These are phyloP conservation scores for Pterophyllum scalare DNA, from an alignment of 2,113 vertebrate genomes.

Conservation along the genomic window DNA sequence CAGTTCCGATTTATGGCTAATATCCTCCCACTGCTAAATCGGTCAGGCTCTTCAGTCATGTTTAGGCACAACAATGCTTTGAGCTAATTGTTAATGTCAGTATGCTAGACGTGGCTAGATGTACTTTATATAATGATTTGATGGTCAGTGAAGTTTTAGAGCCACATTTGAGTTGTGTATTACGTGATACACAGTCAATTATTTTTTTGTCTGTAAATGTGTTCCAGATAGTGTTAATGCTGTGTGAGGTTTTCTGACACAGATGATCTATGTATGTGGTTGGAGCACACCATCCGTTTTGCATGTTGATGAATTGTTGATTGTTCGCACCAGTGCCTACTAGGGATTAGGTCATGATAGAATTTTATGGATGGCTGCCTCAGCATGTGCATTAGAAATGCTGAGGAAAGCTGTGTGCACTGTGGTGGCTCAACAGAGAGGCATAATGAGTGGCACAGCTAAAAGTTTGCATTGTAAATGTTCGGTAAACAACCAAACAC, in stretches of 20 bases:
- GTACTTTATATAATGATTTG: not conserved
- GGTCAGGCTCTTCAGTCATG: no score
- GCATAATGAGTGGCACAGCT: not conserved
- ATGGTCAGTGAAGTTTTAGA: not conserved
- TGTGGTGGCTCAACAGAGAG: not conserved
- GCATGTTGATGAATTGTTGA: not conserved
- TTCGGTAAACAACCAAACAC: not conserved
- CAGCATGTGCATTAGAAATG: not conserved
- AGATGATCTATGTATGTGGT: not conserved
- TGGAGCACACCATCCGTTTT: not conserved
- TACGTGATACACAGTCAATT: not conserved
- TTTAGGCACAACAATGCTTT: not conserved
- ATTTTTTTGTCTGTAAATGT: not conserved
- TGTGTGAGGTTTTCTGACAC: no score
- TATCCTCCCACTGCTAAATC: no score
- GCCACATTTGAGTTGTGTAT: not conserved
- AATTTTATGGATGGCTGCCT: not conserved
- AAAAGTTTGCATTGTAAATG: not conserved
- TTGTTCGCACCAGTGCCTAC: not conserved
- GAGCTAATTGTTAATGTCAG: not conserved
- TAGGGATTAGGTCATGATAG: not conserved
- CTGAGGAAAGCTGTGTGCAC: not conserved
- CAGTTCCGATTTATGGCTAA: no score
- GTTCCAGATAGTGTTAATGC: not conserved
- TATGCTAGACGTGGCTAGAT: no score